Evolutionary conservation across 1,140 invertebrate genomes (phyloP).

Genomic region (Parapsyche elsis): DNA sequence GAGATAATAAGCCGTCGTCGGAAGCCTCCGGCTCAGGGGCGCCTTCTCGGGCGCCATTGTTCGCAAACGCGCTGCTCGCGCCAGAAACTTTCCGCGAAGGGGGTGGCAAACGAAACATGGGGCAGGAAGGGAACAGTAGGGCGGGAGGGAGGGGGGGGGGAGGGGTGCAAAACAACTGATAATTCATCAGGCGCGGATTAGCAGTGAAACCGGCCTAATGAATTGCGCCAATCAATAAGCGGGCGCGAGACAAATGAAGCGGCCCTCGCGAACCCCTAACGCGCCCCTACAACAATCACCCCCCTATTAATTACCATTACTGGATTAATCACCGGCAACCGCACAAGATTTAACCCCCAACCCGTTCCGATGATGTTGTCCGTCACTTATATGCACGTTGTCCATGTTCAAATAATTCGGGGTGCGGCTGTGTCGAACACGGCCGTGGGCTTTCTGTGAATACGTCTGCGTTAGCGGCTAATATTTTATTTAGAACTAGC

Average conservation of each 20-base stretch:
- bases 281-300: conserved; percentile 1
- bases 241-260: conserved; percentile 36
- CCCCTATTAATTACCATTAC: conserved; percentile 33
- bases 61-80: background rate
- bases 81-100: background rate
- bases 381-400: too few relatives aligned
- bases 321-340: conserved; percentile 24
- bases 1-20: conserved; percentile 3
- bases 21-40: background rate
- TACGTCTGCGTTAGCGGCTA: too few relatives aligned
- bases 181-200: conserved; percentile 32
- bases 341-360: background rate
- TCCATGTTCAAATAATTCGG: too few relatives aligned
- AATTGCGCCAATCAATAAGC: conserved; percentile 45
- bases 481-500: too few relatives aligned
- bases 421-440: too few relatives aligned
- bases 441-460: too few relatives aligned
- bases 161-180: conserved; percentile 29
- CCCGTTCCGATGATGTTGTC: too few relatives aligned
- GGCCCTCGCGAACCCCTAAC: background rate
- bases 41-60: background rate
- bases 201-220: conserved; percentile 39
- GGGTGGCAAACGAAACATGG: background rate
- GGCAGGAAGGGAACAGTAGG: background rate
- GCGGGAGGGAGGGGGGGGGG: background rate